phyloP scores from a whole-genome alignment of 1,140 invertebrate species.

The Drosophila erecta region DNA sequence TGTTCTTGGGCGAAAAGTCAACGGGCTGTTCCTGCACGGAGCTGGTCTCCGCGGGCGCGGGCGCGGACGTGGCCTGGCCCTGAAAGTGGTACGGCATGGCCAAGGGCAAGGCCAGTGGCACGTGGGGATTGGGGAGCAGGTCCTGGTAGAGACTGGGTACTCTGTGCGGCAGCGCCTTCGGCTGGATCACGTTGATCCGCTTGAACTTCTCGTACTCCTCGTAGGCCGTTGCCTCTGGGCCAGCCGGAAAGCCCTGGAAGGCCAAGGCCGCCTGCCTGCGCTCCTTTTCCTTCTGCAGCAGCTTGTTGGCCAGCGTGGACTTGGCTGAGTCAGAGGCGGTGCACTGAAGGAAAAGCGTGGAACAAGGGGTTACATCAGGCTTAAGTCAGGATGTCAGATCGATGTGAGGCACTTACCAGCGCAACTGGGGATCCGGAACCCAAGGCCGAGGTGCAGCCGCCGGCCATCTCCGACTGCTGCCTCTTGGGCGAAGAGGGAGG shows the following conservation, averaged over 20 bases:
- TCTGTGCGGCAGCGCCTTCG: conserved; percentile 47
- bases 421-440: conserved; percentile 4
- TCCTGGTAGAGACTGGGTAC: conserved; percentile 44
- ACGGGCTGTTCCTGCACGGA: conserved; percentile 85
- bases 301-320: conserved; percentile 73
- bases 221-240: conserved; percentile 16
- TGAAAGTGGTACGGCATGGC: conserved; percentile 22
- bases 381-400: too few relatives aligned
- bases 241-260: conserved; percentile 35
- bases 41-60: not conserved
- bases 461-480: conserved; percentile 9
- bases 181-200: conserved; percentile 69
- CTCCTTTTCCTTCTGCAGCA: conserved; percentile 77
- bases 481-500: conserved; percentile 25
- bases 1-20: conserved; percentile 85
- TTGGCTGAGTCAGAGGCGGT: conserved; percentile 64
- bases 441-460: not conserved
- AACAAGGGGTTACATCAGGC: too few relatives aligned
- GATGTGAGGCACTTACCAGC: not conserved
- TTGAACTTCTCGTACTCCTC: conserved; percentile 69
- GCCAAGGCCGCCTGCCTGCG: conserved; percentile 52
- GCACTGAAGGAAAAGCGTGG: not conserved
- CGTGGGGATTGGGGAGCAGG: conserved; percentile 12
- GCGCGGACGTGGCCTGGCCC: not conserved
- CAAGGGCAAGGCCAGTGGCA: conserved; percentile 3